Evolutionary conservation across 2,888 invertebrate genomes (phyloP), one percentile per base, ranked within the genome.

Genomic region (Mesorhabditis spiculigera): DNA sequence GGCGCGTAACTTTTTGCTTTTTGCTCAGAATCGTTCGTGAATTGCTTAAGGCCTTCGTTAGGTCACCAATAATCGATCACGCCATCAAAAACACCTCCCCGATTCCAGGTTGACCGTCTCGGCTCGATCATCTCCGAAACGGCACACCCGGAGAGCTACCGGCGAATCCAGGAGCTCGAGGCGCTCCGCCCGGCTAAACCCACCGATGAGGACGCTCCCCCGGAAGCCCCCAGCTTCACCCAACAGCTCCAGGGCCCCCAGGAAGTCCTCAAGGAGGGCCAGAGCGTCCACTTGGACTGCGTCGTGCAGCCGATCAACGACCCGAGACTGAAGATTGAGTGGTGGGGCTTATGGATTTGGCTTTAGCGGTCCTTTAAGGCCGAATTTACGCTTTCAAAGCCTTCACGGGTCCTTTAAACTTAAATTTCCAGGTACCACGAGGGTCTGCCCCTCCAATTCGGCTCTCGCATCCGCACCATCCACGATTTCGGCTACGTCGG

Each of bases 401-500:
- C 85, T 86, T 16, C 86, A 86, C 76, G 86, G 58, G 58, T 58
- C n/a, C 10, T 58, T 58, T 10, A 58, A 28, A 28, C 28, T 13
- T 50, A 10, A 50, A 13, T 50, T 50, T 50, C 58, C 58, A 50
- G 58, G 94, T 94, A 93, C 90, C 94, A 93, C 86, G 94, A 98
- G 87, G 94, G 93, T 45, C 92, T 94, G 86, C 89, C 92, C 3
- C 86, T 89, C 61, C 78, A 78, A 71, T 81, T 81, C 68, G 96
- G 95, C 89, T 95, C 95, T 79, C 91, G 97, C 86, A 93, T 93
- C 86, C 94, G 94, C 63, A 94, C 95, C 8, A 93, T 95, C 92
- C 94, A 96, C 86, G 97, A 98, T 87, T 96, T 97, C 86, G 97
- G 97, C 66, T 96, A 95, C 86, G 96, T 96, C 43, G 94, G 95